phyloP scores from a whole-genome alignment of 2,113 vertebrate species.

The Mugil cephalus region DNA sequence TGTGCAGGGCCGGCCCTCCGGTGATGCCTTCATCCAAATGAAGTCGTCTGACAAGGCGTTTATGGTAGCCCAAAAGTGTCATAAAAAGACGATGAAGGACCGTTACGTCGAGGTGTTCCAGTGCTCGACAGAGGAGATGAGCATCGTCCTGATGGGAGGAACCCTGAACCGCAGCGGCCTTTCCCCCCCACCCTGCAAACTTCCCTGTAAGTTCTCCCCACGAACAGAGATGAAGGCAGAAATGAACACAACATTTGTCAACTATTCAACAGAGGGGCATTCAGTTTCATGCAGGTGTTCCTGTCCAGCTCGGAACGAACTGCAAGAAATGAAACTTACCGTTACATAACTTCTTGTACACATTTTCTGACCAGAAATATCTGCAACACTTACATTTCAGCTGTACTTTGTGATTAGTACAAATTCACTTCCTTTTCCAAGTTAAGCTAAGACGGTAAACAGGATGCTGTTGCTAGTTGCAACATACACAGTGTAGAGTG shows the following conservation, averaged over 20 bases:
- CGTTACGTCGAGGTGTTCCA: conserved; percentile 98
- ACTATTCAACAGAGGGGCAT: too few relatives aligned
- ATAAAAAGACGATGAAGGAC: conserved; percentile 98
- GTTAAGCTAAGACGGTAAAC: too few relatives aligned
- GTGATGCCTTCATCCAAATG: conserved; percentile 98
- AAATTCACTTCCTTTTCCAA: too few relatives aligned
- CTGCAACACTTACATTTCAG: too few relatives aligned
- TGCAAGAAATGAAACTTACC: too few relatives aligned
- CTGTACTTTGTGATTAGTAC: too few relatives aligned
- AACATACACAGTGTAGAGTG: too few relatives aligned
- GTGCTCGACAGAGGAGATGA: conserved; percentile 98
- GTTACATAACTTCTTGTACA: too few relatives aligned
- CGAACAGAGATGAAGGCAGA: background rate
- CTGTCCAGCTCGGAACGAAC: too few relatives aligned
- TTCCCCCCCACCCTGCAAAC: conserved; percentile 97
- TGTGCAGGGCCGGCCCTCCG: conserved; percentile 92
- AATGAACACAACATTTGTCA: background rate
- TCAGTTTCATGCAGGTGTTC: too few relatives aligned
- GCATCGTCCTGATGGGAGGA: conserved; percentile 97
- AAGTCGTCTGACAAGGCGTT: conserved; percentile 93
- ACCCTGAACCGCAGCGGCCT: conserved; percentile 96
- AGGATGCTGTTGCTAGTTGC: conserved; percentile 8
- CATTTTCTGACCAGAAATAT: too few relatives aligned
- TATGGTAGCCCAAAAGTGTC: conserved; percentile 94
- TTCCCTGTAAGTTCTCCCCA: conserved; percentile 90